Conservation (phyloP, 2,888 invertebrate species). For the Isotomurus palustris region DNA sequence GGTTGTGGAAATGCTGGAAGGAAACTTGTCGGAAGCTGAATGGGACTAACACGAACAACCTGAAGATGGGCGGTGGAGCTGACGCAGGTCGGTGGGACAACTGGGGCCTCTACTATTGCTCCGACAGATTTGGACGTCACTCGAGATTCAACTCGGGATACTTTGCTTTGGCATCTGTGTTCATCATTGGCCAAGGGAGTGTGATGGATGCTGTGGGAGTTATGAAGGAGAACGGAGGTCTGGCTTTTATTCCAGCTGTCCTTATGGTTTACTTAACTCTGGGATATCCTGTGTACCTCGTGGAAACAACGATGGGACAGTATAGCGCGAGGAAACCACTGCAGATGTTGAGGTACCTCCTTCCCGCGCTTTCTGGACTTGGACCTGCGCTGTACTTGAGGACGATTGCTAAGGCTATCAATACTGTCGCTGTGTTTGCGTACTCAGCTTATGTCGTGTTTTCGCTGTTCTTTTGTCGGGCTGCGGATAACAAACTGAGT, state of each 20-base stretch:
- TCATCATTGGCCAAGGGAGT: constrained; percentile 27
- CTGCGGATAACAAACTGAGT: constrained; percentile 14
- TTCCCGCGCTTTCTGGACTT: constrained; percentile 27
- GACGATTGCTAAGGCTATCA: constrained; percentile 25
- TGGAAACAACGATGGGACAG: constrained; percentile 37
- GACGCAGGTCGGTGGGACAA: constrained; percentile 8
- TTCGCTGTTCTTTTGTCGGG: constrained; percentile 32
- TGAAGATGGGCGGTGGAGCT: constrained; percentile 1
- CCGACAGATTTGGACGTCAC: constrained; percentile 26
- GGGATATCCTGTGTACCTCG: constrained; percentile 33
- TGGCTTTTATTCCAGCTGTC: constrained; percentile 27
- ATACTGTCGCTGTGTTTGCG: constrained; percentile 13
- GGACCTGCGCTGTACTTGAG: constrained; percentile 31
- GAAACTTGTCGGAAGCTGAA: too few relatives aligned
- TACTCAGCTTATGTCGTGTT: constrained; percentile 21
- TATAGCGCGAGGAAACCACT: constrained; percentile 34
- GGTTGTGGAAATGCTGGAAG: too few relatives aligned
- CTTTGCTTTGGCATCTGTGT: constrained; percentile 15
- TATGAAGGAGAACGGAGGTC: constrained; percentile 32
- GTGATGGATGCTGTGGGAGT: constrained; percentile 26
- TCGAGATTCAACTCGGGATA: constrained; percentile 13
- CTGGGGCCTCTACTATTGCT: constrained; percentile 29
- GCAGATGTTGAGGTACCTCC: constrained; percentile 22
- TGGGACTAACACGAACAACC: constrained; percentile 1
- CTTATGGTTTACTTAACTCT: constrained; percentile 23